Base-by-base conservation (phyloP, 23 tunicate genomes). In the Phallusia fumigata region DNA sequence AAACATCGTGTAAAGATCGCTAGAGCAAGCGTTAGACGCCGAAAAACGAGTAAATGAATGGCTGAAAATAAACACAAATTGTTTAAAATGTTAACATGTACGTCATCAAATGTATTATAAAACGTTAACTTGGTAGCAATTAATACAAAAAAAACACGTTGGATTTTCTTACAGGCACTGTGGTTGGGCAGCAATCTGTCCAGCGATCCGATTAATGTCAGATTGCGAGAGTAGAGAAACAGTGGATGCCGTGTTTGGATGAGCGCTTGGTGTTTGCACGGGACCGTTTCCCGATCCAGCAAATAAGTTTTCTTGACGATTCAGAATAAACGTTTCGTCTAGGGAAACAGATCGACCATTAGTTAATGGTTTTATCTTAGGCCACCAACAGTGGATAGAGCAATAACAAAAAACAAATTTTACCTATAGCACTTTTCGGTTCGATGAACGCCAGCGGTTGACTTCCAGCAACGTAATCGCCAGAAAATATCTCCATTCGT, bases 31-130 rank as follows among this genome's bases (percentile, higher is more conserved):
- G 53, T 75, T 45, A 10, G n/a, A n/a, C 11, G 45, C 36, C n/a
- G 86, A 73, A 75, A 83, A 83, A 13, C 80, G 47, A 18, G 80
- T 35, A 30, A 75, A 74, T 3, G 79, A 83, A 74, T 83, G 36
- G 0, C 86, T 83, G 40, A 64, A 83, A 74, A 21, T 40, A 10
- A 5, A 40, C 5, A 40, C n/a, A n/a, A n/a, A n/a, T n/a, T n/a
- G n/a, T n/a, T n/a, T n/a, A n/a, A n/a, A n/a, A n/a, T n/a, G n/a
- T n/a, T n/a, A n/a, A n/a, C n/a, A n/a, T n/a, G n/a, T n/a, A n/a
- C n/a, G n/a, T n/a, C n/a, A n/a, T n/a, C n/a, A n/a, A n/a, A n/a
- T n/a, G n/a, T n/a, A n/a, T n/a, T n/a, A n/a, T n/a, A n/a, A n/a
- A n/a, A n/a, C n/a, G n/a, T n/a, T n/a, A 40, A 40, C 8, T 40